These are phyloP conservation scores for Thaleichthys pacificus DNA, from an alignment of 2,797 vertebrate genomes.

Conservation along the genomic window DNA sequence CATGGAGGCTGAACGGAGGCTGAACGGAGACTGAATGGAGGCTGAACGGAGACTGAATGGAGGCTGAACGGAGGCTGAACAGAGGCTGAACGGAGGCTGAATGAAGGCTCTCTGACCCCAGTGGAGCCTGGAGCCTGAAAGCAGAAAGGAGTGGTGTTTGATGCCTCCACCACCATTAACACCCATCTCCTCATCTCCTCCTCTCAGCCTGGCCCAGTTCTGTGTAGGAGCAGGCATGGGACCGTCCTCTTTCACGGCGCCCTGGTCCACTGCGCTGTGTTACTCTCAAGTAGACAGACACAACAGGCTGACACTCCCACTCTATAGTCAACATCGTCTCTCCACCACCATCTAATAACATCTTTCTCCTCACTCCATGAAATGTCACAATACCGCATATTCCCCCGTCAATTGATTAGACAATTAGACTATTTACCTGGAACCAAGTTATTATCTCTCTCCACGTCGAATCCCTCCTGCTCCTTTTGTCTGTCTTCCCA, in stretches of 20 bases:
- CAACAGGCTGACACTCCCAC: background rate
- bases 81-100: too few relatives aligned
- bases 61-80: too few relatives aligned
- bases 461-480: background rate
- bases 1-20: background rate
- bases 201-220: background rate
- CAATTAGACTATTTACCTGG: slow-evolving; percentile 51
- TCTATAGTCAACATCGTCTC: background rate
- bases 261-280: background rate
- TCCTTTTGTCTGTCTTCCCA: slow-evolving; percentile 33
- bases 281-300: background rate
- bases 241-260: background rate
- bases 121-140: too few relatives aligned
- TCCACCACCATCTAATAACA: background rate
- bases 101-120: too few relatives aligned
- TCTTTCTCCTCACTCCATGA: slow-evolving; percentile 28
- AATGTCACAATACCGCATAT: slow-evolving; percentile 41
- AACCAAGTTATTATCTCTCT: slow-evolving; percentile 22
- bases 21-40: too few relatives aligned
- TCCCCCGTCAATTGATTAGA: slow-evolving; percentile 35
- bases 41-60: too few relatives aligned
- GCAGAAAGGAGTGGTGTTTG: background rate
- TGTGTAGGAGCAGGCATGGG: background rate
- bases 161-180: background rate
- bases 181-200: background rate